Evolutionary conservation across 2,797 vertebrate genomes (phyloP), one percentile per base, ranked within the genome.

Genomic region (Taenioides sp.): DNA sequence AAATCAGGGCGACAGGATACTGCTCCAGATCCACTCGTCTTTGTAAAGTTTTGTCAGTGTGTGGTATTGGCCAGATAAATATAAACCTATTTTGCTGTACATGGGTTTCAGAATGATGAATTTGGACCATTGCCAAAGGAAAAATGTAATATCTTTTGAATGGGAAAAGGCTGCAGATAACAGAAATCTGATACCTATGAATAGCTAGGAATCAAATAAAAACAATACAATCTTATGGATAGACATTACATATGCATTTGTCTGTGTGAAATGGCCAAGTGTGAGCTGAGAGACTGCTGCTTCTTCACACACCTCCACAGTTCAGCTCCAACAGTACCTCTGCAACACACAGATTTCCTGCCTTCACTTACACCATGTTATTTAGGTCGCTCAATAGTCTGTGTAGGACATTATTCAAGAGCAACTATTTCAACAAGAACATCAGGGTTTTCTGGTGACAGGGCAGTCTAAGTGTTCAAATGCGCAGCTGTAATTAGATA

Each of bases 271-370:
- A 62, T 76, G 76, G 61, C 70, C 77, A 71, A 70, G 69, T 82
- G 73, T 28, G 59, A 31, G 69, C 28, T 72, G 65, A 67, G n/a
- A 76, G 34, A 7, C 52, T 47, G 79, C 67, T 78, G 83, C 79
- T 78, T 86, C 75, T 14, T 47, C 43, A 47, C 43, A 47, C 43
- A 47, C 77, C 75, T 81, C 71, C 69, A 75, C 69, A 80, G 77
- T 85, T 74, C 71, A 71, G 85, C 74, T 76, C 54, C 28, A 65
- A 49, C 72, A 76, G 71, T 82, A 63, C 60, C 65, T 75, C 67
- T 71, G 71, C 17, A 22, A 55, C 23, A 37, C 70, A 71, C 22
- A 17, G 49, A 70, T 75, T 17, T 66, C 50, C 67, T 73, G 40
- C 22, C 70, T 61, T 70, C 22, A n/a, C 12, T 70, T 27, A 1